Evolutionary conservation across 2,888 invertebrate species (phyloP).

Genomic region (Pollenia amentaria): DNA sequence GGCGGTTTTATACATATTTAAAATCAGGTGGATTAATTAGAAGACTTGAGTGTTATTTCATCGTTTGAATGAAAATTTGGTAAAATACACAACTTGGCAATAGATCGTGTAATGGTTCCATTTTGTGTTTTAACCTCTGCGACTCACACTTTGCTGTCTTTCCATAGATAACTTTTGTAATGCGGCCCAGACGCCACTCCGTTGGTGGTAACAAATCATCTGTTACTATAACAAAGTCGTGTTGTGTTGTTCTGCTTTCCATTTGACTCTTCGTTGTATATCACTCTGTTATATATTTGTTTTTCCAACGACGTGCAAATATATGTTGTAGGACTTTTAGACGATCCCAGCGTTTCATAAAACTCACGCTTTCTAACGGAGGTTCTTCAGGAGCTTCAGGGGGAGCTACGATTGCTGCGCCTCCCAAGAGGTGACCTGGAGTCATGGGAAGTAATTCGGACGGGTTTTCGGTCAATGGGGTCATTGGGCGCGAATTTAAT

Average conservation of each 20-base stretch:
- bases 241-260: slow-evolving; percentile 2
- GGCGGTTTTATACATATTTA: background rate
- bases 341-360: too few relatives aligned
- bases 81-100: slow-evolving; percentile 4
- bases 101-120: background rate
- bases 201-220: slow-evolving; percentile 10
- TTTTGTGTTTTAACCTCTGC: slow-evolving; percentile 36
- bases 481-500: too few relatives aligned
- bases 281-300: background rate
- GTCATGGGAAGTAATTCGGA: too few relatives aligned
- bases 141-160: slow-evolving; percentile 15
- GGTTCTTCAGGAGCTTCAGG: too few relatives aligned
- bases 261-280: too few relatives aligned
- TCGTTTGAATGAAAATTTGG: background rate
- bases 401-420: too few relatives aligned
- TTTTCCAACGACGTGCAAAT: slow-evolving; percentile 32
- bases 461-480: too few relatives aligned
- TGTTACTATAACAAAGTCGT: slow-evolving; percentile 19
- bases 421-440: too few relatives aligned
- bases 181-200: background rate
- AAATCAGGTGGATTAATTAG: too few relatives aligned
- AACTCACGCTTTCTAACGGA: too few relatives aligned
- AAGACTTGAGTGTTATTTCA: too few relatives aligned
- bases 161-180: background rate
- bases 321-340: too few relatives aligned